Conservation (phyloP, 2,113 vertebrate species). For the Zosterops hypoxanthus region DNA sequence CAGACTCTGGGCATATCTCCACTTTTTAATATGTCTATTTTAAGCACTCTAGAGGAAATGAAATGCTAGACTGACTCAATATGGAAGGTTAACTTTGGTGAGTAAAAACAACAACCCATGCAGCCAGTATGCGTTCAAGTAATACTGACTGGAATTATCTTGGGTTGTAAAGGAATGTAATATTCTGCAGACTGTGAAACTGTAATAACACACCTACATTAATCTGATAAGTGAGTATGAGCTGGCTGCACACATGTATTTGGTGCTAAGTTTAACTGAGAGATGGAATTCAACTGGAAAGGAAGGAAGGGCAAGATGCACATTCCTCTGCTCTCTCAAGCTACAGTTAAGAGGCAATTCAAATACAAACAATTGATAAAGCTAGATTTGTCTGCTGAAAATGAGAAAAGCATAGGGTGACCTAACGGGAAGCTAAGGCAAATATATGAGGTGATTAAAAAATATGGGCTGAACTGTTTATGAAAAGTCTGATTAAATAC, state of each 20-base stretch:
- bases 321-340: background rate
- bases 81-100: background rate
- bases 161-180: background rate
- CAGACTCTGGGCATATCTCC: background rate
- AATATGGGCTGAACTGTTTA: constrained; percentile 6
- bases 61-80: background rate
- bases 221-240: background rate
- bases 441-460: constrained; percentile 4
- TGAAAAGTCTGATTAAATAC: background rate
- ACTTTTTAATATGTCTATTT: background rate
- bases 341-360: background rate
- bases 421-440: background rate
- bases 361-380: background rate
- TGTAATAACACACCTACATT: background rate
- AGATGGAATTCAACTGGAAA: background rate
- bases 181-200: background rate
- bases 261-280: background rate
- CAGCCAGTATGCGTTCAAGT: background rate
- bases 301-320: background rate
- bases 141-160: background rate
- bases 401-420: background rate
- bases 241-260: background rate
- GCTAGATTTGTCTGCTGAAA: constrained; percentile 3
- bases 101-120: background rate
- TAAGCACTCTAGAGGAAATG: background rate